These are phyloP conservation scores for Hormaphis cornu DNA, from an alignment of 1,140 invertebrate genomes.

Conservation along the genomic window DNA sequence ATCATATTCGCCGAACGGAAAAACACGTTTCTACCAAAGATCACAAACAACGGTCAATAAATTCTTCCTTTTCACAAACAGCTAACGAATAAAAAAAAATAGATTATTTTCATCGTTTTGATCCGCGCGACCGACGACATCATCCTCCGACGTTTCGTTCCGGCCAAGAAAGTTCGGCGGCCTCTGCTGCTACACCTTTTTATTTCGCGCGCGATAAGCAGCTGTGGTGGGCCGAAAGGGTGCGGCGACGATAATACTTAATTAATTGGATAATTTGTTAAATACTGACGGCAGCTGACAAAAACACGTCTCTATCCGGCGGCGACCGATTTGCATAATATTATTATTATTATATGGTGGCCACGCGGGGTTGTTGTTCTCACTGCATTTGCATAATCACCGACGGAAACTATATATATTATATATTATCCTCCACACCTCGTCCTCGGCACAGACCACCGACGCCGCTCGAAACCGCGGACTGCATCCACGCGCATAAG, in stretches of 20 bases:
- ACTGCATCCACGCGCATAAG: neutral
- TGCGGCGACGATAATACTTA: slow-evolving; percentile 25
- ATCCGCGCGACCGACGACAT: too few relatives aligned
- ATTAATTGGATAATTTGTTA: slow-evolving; percentile 33
- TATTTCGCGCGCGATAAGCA: neutral
- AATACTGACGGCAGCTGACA: slow-evolving; percentile 32
- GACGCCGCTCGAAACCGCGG: neutral
- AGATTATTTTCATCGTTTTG: too few relatives aligned
- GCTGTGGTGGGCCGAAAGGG: neutral
- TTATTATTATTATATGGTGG: too few relatives aligned
- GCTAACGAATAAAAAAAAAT: too few relatives aligned
- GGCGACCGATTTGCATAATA: slow-evolving; percentile 18
- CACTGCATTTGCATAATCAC: slow-evolving; percentile 28
- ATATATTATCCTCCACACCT: too few relatives aligned
- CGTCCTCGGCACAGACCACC: neutral
- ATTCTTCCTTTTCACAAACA: too few relatives aligned
- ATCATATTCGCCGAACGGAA: too few relatives aligned
- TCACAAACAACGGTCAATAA: too few relatives aligned
- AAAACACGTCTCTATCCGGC: slow-evolving; percentile 19
- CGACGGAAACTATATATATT: too few relatives aligned
- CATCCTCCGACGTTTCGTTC: too few relatives aligned
- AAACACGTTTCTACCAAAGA: too few relatives aligned
- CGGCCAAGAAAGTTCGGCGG: too few relatives aligned
- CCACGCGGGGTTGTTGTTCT: neutral
- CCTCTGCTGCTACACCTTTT: neutral